Evolutionary conservation across 2,113 vertebrate species (phyloP).

Genomic region (Istiophorus platypterus): DNA sequence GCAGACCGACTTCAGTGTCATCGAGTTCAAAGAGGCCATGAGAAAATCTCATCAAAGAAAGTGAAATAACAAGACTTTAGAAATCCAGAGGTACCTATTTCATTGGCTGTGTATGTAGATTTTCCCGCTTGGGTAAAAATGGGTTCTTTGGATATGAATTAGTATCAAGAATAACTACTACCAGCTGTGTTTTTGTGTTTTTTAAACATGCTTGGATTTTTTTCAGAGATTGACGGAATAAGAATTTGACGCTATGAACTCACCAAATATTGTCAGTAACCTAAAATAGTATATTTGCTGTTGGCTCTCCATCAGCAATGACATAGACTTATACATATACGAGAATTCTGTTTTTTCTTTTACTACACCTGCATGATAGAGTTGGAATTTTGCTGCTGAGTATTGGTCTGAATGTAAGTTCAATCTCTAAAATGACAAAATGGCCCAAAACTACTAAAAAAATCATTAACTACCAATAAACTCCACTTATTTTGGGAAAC

Average conservation of each 20-base stretch:
- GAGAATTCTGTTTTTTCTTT: background rate
- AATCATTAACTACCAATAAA: background rate
- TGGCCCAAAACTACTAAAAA: background rate
- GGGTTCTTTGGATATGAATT: background rate
- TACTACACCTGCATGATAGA: background rate
- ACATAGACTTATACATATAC: too few species aligned
- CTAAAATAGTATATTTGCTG: background rate
- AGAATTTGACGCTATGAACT: background rate
- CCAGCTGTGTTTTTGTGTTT: background rate
- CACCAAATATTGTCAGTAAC: background rate
- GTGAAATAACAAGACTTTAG: constrained; percentile 10
- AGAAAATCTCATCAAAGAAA: constrained; percentile 18
- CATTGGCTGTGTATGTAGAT: background rate
- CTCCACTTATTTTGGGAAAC: background rate
- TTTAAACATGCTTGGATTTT: background rate
- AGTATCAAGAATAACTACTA: background rate
- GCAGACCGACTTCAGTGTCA: background rate
- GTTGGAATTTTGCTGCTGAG: background rate
- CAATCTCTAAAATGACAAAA: background rate
- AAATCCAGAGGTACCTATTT: constrained; percentile 8
- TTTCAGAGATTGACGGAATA: background rate
- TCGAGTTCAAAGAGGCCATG: constrained; percentile 4
- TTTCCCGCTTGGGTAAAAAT: background rate
- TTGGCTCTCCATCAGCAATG: background rate
- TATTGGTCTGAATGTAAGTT: background rate